Evolutionary conservation across 2,888 invertebrate species (phyloP).

Genomic region (Dasypolia templi): DNA sequence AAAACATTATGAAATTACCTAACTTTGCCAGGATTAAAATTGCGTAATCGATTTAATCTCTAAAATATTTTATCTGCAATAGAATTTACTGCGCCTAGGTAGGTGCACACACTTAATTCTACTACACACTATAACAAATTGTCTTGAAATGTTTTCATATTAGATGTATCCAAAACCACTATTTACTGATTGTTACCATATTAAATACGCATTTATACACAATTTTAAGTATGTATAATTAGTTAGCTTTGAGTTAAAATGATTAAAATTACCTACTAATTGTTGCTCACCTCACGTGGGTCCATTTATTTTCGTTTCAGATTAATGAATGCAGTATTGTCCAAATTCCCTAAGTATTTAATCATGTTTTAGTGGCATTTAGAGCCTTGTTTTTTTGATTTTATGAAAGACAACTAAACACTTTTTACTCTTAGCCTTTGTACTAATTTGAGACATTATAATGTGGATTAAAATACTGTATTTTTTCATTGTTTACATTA

Average conservation of each 20-base stretch:
- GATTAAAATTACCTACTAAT: constrained; percentile 25
- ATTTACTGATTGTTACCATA: neutral
- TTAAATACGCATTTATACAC: neutral
- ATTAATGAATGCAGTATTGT: constrained; percentile 2
- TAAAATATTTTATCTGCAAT: neutral
- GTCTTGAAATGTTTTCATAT: neutral
- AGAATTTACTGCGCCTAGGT: neutral
- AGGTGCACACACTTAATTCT: too few species aligned
- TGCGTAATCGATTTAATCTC: neutral
- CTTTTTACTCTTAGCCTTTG: neutral
- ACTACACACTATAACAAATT: neutral
- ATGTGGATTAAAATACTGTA: neutral
- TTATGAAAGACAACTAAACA: neutral
- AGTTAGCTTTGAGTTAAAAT: neutral
- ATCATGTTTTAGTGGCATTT: neutral
- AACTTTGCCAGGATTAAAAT: neutral
- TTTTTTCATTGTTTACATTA: neutral
- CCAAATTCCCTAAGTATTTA: neutral
- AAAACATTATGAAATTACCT: too few species aligned
- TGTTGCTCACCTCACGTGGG: neutral
- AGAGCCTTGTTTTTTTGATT: neutral
- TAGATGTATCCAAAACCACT: constrained; percentile 6
- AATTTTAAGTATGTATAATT: neutral
- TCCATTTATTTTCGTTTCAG: neutral
- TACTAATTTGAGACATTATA: neutral